A percentile compares a stretch with the other conserved stretches of the same genome.
These are phyloP conservation scores for Serrognathus titanus DNA, from an alignment of 2,888 invertebrate species.

Conservation along the genomic window DNA sequence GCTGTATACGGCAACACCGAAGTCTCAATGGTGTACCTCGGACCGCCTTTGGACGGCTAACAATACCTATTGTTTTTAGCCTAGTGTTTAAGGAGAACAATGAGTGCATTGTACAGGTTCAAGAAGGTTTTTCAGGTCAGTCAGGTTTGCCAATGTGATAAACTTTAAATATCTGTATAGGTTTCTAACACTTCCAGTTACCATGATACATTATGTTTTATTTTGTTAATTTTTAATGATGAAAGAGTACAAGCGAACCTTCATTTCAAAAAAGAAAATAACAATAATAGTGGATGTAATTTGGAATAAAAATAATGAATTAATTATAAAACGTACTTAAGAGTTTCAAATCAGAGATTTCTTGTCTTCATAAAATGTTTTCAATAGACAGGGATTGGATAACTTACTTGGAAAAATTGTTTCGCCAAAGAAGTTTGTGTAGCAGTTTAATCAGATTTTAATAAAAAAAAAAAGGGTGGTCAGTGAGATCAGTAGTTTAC, in stretches of 20 bases:
- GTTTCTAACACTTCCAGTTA: conserved; percentile 17
- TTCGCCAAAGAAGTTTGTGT: no score
- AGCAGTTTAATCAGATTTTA: no score
- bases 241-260: background rate
- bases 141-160: conserved; percentile 51
- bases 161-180: conserved; percentile 16
- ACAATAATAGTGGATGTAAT: background rate
- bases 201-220: conserved; percentile 7
- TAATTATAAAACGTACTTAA: background rate
- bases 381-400: no score
- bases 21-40: conserved; percentile 98
- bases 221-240: conserved; percentile 5
- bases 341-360: no score
- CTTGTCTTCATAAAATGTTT: no score
- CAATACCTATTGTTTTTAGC: conserved; percentile 32
- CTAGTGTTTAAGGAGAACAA: conserved; percentile 19
- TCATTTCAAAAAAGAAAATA: background rate
- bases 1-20: conserved; percentile 99
- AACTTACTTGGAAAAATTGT: no score
- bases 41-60: conserved; percentile 95
- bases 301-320: background rate
- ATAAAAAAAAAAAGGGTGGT: no score
- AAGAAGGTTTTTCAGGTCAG: conserved; percentile 38
- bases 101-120: conserved; percentile 9
- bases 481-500: no score